phyloP scores from a whole-genome alignment of 2,888 invertebrate genomes.

The Agriopis marginaria region DNA sequence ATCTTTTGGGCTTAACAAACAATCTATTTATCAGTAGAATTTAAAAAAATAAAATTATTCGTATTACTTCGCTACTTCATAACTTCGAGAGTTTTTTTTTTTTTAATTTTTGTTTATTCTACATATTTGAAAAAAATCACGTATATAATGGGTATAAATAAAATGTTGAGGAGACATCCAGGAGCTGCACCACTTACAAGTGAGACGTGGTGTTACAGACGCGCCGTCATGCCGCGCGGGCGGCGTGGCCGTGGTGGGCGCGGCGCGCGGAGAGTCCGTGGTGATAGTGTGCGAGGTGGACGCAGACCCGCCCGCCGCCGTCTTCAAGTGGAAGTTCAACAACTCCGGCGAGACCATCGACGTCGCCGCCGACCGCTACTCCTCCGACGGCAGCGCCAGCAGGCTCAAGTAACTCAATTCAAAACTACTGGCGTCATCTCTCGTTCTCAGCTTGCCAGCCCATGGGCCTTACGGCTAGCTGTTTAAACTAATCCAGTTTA shows the following conservation, averaged over 20 bases:
- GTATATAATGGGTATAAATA: not conserved
- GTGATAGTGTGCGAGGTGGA: constrained; percentile 96
- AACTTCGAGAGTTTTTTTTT: too few relatives aligned
- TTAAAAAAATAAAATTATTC: too few relatives aligned
- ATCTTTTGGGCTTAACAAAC: too few relatives aligned
- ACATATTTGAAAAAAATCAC: too few relatives aligned
- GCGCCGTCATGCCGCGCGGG: constrained; percentile 92
- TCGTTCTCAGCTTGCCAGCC: too few relatives aligned
- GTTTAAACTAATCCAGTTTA: too few relatives aligned
- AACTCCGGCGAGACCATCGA: constrained; percentile 96
- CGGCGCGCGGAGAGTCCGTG: constrained; percentile 94
- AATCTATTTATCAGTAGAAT: too few relatives aligned
- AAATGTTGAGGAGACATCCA: not conserved
- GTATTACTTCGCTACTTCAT: too few relatives aligned
- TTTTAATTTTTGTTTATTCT: too few relatives aligned
- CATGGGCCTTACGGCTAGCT: too few relatives aligned
- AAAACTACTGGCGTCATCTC: not conserved
- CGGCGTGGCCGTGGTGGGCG: constrained; percentile 94
- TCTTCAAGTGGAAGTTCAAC: constrained; percentile 97
- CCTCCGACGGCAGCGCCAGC: constrained; percentile 92
- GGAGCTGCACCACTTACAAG: not conserved
- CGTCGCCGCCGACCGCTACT: constrained; percentile 92
- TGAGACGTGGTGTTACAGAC: constrained; percentile 81
- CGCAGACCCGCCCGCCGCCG: constrained; percentile 95
- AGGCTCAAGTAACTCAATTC: constrained; percentile 83